Percentiles rank a stretch among this genome's conserved stretches.
These are phyloP conservation scores for Agriopis aurantiaria DNA, from an alignment of 2,888 invertebrate genomes.

Conservation along the genomic window DNA sequence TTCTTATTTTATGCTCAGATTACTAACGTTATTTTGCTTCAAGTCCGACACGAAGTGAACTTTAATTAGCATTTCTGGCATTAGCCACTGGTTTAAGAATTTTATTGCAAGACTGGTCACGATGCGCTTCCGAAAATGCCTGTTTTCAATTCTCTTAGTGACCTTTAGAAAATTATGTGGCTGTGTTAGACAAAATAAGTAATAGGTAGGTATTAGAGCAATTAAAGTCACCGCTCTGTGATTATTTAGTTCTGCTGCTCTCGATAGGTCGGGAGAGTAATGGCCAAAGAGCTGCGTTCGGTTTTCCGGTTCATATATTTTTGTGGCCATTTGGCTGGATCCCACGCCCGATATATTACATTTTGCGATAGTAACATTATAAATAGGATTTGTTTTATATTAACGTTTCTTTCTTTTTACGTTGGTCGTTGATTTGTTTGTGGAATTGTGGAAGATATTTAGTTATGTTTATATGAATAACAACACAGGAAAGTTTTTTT, in stretches of 20 bases:
- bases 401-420: background rate
- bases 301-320: constrained; percentile 46
- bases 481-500: no score
- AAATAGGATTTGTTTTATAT: background rate
- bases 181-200: constrained; percentile 62
- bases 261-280: constrained; percentile 56
- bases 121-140: constrained; percentile 68
- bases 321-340: constrained; percentile 27
- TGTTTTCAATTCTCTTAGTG: constrained; percentile 39
- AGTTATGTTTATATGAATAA: no score
- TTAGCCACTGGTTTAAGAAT: constrained; percentile 68
- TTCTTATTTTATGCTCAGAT: constrained; percentile 23
- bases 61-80: constrained; percentile 65
- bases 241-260: constrained; percentile 67
- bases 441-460: no score
- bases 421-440: background rate
- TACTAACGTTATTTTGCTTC: constrained; percentile 47
- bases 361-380: constrained; percentile 1
- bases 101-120: constrained; percentile 74
- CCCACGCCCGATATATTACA: constrained; percentile 17
- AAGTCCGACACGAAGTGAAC: constrained; percentile 57
- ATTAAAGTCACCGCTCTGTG: constrained; percentile 63
- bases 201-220: constrained; percentile 63
- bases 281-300: constrained; percentile 54
- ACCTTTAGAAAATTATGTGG: constrained; percentile 61